Conservation (phyloP, 2,797 vertebrate species). For the Darevskia mixta region DNA sequence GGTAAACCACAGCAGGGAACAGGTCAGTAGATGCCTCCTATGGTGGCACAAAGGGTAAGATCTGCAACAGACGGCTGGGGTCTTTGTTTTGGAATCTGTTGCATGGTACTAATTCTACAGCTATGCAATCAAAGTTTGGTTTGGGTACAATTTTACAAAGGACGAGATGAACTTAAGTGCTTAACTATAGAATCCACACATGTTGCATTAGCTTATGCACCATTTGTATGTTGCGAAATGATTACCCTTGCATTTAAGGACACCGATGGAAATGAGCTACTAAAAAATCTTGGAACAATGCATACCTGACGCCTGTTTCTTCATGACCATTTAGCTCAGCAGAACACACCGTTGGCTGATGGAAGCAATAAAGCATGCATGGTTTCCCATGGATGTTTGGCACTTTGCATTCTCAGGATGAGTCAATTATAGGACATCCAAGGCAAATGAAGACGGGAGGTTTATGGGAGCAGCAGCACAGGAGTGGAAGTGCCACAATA, state of each 20-base stretch:
- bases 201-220: not conserved
- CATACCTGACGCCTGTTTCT: not conserved
- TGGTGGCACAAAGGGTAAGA: not conserved
- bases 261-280: not conserved
- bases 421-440: not conserved
- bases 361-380: not conserved
- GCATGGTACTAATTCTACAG: not conserved
- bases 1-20: not conserved
- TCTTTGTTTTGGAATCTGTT: no score
- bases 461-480: not conserved
- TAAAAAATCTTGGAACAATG: not conserved
- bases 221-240: not conserved
- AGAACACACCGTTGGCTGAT: not conserved
- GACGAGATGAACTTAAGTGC: not conserved
- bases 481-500: not conserved
- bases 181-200: not conserved
- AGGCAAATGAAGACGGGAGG: not conserved
- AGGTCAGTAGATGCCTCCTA: not conserved
- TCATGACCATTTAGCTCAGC: not conserved
- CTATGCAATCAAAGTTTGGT: constrained; percentile 17
- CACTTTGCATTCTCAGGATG: not conserved
- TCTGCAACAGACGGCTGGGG: no score
- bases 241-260: not conserved
- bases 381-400: not conserved
- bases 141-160: constrained; percentile 24